phyloP scores from a whole-genome alignment of 1,140 invertebrate species.

The Bursaphelenchus mucronatus region DNA sequence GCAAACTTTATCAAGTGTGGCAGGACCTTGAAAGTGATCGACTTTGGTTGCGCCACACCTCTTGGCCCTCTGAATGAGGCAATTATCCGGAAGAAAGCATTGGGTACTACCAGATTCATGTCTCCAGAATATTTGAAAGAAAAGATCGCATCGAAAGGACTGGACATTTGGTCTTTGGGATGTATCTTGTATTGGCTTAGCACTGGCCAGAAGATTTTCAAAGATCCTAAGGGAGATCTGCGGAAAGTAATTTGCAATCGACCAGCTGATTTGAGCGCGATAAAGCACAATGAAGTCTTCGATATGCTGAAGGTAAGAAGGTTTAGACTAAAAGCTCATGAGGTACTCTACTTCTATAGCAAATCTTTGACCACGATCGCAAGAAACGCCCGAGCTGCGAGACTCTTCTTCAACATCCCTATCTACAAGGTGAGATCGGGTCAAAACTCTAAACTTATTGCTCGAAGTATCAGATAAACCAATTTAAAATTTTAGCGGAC shows the following conservation, averaged over 20 bases:
- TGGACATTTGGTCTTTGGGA: conserved; percentile 10
- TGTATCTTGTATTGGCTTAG: conserved; percentile 8
- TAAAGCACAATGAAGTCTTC: background rate
- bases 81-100: conserved; percentile 4
- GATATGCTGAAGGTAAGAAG: too few relatives aligned
- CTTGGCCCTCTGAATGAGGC: conserved; percentile 15
- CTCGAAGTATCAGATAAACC: too few relatives aligned
- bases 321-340: too few relatives aligned
- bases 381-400: too few relatives aligned
- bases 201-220: conserved; percentile 13
- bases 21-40: conserved; percentile 13
- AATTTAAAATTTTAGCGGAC: too few relatives aligned
- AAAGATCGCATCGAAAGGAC: conserved; percentile 11
- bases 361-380: too few relatives aligned
- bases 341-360: too few relatives aligned
- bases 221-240: background rate
- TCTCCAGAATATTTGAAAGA: conserved; percentile 4
- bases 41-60: conserved; percentile 12
- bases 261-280: background rate
- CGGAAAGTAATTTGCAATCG: background rate
- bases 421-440: too few relatives aligned
- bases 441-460: too few relatives aligned
- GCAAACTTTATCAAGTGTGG: conserved; percentile 6
- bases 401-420: too few relatives aligned
- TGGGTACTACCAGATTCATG: conserved; percentile 11